A percentile compares a stretch with the other conserved stretches of the same genome.
Conservation (phyloP, 2,797 vertebrate genomes). For the Falco biarmicus region DNA sequence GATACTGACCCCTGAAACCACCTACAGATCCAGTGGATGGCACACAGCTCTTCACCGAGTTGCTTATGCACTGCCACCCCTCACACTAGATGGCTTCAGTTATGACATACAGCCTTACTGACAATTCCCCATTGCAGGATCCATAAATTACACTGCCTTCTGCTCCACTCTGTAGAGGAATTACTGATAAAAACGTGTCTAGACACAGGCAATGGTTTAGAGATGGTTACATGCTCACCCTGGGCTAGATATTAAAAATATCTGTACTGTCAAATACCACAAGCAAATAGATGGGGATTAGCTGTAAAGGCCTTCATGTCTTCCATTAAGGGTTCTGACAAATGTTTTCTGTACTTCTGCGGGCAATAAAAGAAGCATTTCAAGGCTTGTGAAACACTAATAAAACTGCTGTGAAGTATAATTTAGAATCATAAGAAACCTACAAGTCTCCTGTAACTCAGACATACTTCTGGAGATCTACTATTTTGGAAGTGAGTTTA, state of each 20-base stretch:
- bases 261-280: slow-evolving; percentile 21
- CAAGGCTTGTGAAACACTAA: slow-evolving; percentile 17
- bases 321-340: slow-evolving; percentile 18
- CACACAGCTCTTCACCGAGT: not conserved
- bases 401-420: slow-evolving; percentile 18
- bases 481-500: not conserved
- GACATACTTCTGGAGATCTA: not conserved
- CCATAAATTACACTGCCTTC: not conserved
- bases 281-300: slow-evolving; percentile 10
- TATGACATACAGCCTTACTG: not conserved
- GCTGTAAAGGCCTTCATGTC: not conserved
- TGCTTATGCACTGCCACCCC: not conserved
- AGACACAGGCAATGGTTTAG: not conserved
- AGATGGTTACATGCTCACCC: not conserved
- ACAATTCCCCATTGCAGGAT: not conserved
- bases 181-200: not conserved
- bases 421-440: slow-evolving; percentile 31
- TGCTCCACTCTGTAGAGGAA: not conserved
- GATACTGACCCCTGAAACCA: not conserved
- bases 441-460: not conserved
- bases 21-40: not conserved
- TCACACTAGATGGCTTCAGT: not conserved
- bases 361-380: slow-evolving; percentile 26
- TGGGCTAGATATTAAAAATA: slow-evolving; percentile 21
- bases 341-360: slow-evolving; percentile 10